Evolutionary conservation across 2,888 invertebrate genomes (phyloP).

Genomic region (Flexamia atlantica): DNA sequence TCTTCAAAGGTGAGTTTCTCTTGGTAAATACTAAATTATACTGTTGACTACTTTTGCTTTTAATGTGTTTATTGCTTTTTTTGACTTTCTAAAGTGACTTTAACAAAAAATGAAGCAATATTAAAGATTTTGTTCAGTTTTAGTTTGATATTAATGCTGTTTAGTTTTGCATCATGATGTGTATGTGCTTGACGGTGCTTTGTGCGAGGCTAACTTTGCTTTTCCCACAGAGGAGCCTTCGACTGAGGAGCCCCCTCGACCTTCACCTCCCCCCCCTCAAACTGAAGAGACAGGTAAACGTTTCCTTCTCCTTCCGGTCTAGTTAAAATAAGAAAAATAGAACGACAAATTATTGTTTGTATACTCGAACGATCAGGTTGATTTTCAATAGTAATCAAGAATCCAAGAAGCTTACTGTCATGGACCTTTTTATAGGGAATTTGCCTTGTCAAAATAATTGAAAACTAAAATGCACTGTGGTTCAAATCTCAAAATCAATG

Average conservation of each 20-base stretch:
- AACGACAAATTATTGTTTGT: no score
- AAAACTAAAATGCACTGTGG: no score
- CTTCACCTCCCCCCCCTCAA: neutral
- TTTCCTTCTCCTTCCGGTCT: neutral
- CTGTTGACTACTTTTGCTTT: neutral
- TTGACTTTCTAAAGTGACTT: neutral
- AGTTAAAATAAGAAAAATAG: neutral
- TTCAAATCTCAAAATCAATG: no score
- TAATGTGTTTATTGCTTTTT: neutral
- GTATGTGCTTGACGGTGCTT: neutral
- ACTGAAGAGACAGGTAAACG: constrained; percentile 33
- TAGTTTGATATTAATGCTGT: neutral
- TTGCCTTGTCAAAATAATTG: no score
- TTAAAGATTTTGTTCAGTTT: neutral
- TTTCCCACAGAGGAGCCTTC: constrained; percentile 8
- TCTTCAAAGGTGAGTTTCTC: constrained; percentile 39
- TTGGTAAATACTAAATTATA: neutral
- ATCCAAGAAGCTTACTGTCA: no score
- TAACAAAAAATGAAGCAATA: no score
- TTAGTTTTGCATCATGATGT: neutral
- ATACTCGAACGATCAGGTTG: no score
- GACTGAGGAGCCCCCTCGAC: neutral
- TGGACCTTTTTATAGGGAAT: no score
- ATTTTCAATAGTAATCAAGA: no score
- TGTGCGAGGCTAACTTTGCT: neutral